Evolutionary conservation across 2,888 invertebrate species (phyloP).

Genomic region (Calameuta filiformis): DNA sequence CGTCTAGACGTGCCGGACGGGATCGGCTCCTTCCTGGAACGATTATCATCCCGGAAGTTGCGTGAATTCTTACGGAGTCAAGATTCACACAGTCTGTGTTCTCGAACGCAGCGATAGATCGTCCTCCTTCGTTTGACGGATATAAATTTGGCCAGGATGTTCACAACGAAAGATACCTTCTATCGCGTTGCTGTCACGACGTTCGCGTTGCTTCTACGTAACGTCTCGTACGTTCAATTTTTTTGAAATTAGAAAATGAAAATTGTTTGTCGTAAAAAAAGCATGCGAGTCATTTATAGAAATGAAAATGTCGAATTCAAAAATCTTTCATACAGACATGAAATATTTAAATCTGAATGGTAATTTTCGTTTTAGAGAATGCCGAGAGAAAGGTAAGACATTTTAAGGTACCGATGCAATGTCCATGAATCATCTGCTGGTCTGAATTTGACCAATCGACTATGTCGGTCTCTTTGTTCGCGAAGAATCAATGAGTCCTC

Average conservation of each 20-base stretch:
- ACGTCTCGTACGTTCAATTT: no score
- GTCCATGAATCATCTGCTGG: neutral
- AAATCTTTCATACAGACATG: no score
- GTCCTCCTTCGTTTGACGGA: neutral
- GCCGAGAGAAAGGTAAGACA: neutral
- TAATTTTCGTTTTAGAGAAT: neutral
- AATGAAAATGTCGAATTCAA: neutral
- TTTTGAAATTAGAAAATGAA: neutral
- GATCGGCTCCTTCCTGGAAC: neutral
- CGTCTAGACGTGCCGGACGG: neutral
- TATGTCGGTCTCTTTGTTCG: neutral
- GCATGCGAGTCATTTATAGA: no score
- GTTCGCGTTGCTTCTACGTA: neutral
- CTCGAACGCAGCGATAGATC: neutral
- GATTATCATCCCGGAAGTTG: neutral
- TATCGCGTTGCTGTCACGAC: neutral
- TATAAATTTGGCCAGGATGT: neutral
- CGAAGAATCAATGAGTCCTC: neutral
- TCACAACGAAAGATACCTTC: neutral
- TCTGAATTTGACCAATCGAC: neutral
- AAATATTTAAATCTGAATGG: neutral
- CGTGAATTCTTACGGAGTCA: neutral
- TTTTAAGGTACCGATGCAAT: neutral
- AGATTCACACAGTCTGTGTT: neutral
- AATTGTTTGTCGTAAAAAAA: neutral